phyloP scores from a whole-genome alignment of 2,888 invertebrate species.

The Aplocera efformata region DNA sequence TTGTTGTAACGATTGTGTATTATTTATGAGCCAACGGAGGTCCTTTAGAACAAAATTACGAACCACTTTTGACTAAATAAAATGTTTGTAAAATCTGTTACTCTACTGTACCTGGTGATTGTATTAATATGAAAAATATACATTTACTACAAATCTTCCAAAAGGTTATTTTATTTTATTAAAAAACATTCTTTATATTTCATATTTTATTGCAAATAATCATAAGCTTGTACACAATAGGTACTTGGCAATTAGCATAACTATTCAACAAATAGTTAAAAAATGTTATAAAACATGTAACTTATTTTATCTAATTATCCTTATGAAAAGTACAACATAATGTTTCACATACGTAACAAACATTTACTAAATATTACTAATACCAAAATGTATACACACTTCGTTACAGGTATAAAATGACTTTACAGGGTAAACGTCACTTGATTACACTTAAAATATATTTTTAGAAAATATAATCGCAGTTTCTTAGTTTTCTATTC shows the following conservation, averaged over 20 bases:
- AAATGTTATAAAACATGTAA: constrained; percentile 37
- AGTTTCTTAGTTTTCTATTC: constrained; percentile 45
- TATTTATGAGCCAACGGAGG: constrained; percentile 38
- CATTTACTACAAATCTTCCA: constrained; percentile 79
- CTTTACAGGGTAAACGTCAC: constrained; percentile 27
- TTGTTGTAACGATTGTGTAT: constrained; percentile 48
- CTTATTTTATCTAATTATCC: constrained; percentile 22
- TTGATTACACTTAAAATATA: constrained; percentile 42
- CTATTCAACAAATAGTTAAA: constrained; percentile 45
- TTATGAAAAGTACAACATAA: constrained; percentile 40
- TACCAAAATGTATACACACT: constrained; percentile 18
- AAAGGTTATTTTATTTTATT: constrained; percentile 52
- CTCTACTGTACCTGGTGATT: constrained; percentile 78
- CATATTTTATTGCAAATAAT: constrained; percentile 67
- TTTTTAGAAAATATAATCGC: constrained; percentile 64
- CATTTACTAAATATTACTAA: constrained; percentile 40
- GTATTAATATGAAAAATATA: constrained; percentile 76
- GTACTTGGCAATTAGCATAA: constrained; percentile 43
- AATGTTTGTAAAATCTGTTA: constrained; percentile 70
- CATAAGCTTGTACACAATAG: constrained; percentile 51
- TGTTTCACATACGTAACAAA: constrained; percentile 64
- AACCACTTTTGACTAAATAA: constrained; percentile 59
- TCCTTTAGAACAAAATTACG: constrained; percentile 55
- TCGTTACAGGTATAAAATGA: constrained; percentile 18
- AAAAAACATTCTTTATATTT: constrained; percentile 25